Evolutionary conservation across 92 coral and sea anemone genomes (phyloP).

Genomic region (Meandrina meandrites): DNA sequence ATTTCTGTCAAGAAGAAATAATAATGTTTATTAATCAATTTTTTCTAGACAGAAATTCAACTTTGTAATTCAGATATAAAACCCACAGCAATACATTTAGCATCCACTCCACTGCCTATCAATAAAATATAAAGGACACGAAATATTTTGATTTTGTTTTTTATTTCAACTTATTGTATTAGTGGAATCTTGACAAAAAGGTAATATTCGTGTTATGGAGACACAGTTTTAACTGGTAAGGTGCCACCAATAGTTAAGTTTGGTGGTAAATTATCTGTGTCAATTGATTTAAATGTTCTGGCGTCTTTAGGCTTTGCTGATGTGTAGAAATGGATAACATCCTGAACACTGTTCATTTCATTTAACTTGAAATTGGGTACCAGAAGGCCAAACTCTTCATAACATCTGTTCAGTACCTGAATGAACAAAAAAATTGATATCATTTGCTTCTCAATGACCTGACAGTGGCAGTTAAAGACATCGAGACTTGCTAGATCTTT

Average conservation of each 20-base stretch:
- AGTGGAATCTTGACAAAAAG: neutral
- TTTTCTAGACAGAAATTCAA: neutral
- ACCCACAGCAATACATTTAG: neutral
- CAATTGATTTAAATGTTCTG: conserved; percentile 78
- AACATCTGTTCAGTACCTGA: conserved; percentile 65
- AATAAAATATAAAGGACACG: neutral
- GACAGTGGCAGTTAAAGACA: too few species aligned
- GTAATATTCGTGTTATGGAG: neutral
- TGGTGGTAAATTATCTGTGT: conserved; percentile 70
- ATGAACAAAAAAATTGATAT: neutral
- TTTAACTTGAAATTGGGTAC: conserved; percentile 61
- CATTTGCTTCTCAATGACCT: neutral
- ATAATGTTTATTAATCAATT: neutral
- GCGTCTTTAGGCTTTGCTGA: conserved; percentile 48
- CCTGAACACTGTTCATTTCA: conserved; percentile 38
- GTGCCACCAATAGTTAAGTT: conserved; percentile 80
- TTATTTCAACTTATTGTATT: neutral
- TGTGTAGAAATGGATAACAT: conserved; percentile 59
- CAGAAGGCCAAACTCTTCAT: conserved; percentile 63
- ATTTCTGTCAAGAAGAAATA: too few species aligned
- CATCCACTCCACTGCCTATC: neutral
- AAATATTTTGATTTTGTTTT: neutral
- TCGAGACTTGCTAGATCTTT: too few species aligned
- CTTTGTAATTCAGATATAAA: too few species aligned
- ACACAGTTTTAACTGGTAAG: conserved; percentile 63